Base-by-base conservation (phyloP, 2,888 invertebrate species). In the Chromoteleia sp. region DNA sequence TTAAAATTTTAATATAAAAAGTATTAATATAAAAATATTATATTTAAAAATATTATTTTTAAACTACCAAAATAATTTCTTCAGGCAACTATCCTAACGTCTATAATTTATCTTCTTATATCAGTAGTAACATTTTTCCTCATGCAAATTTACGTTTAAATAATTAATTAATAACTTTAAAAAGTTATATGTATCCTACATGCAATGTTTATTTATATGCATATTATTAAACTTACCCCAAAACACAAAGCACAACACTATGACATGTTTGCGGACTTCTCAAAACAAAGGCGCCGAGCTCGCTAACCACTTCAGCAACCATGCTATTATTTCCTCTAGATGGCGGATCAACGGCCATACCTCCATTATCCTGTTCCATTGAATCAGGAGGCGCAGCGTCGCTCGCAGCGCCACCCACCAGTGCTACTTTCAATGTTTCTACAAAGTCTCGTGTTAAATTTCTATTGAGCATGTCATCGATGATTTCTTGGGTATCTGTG, bases 381-480 rank as follows among this genome's bases (percentile, higher is more conserved):
- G 93, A 93, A 83, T 93, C 93, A 0, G 89, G 92, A 78, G 91
- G 92, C 2, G 92, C 83, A 39, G 93, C 93, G 41, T 94, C 94
- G 80, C 92, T 94, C 85, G 91, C 91, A 82, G 92, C 92, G 29
- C 96, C 96, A 30, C 96, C 96, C 19, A 97, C 95, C 2, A 97
- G 91, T 0, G 95, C 95, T 21, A 95, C 94, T 92, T 95, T 95
- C 19, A 98, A 91, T 0, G 98, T 94, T 85, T 98, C 98, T 21
- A 98, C 92, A 89, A 98, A 97, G 91, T 98, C 98, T 77, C 97
- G 94, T 0, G 98, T 97, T 68, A 98, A 92, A 74, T 96, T 96
- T 74, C 98, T 93, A 79, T 97, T 96, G 56, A 98, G 92, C 93
- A 97, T 96, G 87, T 97, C 97, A 87, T 97, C 96, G 0, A 97